Conservation (phyloP, 2,113 vertebrate genomes). For the Elachura formosa region DNA sequence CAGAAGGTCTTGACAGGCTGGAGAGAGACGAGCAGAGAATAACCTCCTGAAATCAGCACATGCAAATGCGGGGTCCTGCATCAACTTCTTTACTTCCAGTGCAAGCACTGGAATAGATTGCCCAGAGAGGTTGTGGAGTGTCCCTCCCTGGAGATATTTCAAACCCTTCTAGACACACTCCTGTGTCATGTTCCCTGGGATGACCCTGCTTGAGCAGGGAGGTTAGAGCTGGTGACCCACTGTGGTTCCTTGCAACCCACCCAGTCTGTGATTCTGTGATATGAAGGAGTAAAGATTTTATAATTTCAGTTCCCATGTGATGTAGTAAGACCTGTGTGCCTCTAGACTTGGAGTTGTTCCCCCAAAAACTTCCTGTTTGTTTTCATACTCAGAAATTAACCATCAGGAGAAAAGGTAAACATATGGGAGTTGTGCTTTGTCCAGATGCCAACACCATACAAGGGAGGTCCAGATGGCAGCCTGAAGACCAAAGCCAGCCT, state of each 20-base stretch:
- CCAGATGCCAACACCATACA: background rate
- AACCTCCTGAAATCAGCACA: background rate
- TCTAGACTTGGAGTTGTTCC: background rate
- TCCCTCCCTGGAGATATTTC: background rate
- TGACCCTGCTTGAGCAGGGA: background rate
- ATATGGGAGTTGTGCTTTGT: background rate
- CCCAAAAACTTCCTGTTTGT: background rate
- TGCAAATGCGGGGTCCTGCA: background rate
- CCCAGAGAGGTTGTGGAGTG: background rate
- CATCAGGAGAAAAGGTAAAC: background rate
- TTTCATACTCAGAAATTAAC: background rate
- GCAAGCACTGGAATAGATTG: background rate
- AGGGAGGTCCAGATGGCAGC: background rate
- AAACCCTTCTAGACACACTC: background rate
- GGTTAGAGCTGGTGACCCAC: background rate
- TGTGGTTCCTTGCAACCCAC: background rate
- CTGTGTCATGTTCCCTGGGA: background rate
- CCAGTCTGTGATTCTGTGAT: background rate
- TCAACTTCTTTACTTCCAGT: background rate
- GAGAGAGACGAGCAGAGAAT: background rate
- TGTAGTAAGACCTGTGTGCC: background rate
- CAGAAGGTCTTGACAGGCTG: fast-evolving
- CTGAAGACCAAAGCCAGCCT: background rate
- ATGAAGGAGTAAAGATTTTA: background rate
- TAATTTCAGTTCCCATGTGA: background rate